Conservation (phyloP, 2,797 vertebrate genomes). For the Sebastes diaconus region DNA sequence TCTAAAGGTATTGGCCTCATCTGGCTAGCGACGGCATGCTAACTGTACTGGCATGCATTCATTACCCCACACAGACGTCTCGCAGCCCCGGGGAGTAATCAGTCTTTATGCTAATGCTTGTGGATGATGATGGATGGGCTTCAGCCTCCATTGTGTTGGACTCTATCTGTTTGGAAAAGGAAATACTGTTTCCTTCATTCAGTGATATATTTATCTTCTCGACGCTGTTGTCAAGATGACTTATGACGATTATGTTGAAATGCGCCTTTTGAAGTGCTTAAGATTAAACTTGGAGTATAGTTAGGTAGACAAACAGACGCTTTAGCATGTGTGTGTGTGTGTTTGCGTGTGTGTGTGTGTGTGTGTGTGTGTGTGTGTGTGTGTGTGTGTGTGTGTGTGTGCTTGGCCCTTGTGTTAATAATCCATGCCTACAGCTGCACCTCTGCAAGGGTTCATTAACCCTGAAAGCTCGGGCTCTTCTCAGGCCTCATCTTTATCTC, state of each 20-base stretch:
- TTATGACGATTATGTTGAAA: slow-evolving; percentile 34
- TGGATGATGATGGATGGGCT: slow-evolving; percentile 69
- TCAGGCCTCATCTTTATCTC: slow-evolving; percentile 68
- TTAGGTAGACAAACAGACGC: slow-evolving; percentile 34
- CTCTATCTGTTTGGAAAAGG: slow-evolving; percentile 27
- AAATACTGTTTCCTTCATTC: slow-evolving; percentile 36
- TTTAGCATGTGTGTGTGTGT: neutral
- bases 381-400: slow-evolving; percentile 18
- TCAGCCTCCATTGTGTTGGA: slow-evolving; percentile 54
- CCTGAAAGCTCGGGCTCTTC: slow-evolving; percentile 59
- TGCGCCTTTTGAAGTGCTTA: neutral
- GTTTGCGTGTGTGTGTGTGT: neutral
- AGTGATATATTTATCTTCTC: slow-evolving; percentile 23
- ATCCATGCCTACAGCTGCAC: slow-evolving; percentile 63
- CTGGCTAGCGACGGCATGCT: slow-evolving; percentile 63
- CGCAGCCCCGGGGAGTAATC: slow-evolving; percentile 63
- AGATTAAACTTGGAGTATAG: neutral
- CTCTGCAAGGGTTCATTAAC: slow-evolving; percentile 79
- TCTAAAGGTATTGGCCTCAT: slow-evolving; percentile 74
- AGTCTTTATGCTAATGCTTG: slow-evolving; percentile 70
- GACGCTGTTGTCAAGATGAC: slow-evolving; percentile 23
- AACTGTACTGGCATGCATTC: slow-evolving; percentile 74
- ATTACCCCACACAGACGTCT: slow-evolving; percentile 57
- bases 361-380: neutral
- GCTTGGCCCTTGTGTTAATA: slow-evolving; percentile 44